Evolutionary conservation across 2,797 vertebrate species (phyloP).

Genomic region (Girardinus metallicus): DNA sequence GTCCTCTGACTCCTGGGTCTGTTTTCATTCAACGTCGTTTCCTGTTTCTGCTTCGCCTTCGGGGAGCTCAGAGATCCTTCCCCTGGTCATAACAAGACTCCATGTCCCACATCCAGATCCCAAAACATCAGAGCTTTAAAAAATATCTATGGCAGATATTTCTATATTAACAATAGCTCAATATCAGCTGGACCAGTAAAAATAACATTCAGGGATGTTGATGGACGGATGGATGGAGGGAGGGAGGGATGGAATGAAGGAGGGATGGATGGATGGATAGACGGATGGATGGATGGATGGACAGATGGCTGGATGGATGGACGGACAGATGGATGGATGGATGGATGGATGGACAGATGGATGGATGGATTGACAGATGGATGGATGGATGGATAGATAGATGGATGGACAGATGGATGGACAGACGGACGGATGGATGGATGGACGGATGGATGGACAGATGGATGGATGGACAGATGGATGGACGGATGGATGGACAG

Average conservation of each 20-base stretch:
- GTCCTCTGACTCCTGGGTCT: conserved; percentile 38
- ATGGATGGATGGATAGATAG: not conserved
- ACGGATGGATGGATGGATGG: no score
- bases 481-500: no score
- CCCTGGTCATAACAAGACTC: not conserved
- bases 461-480: no score
- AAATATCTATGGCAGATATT: not conserved
- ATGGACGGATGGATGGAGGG: not conserved
- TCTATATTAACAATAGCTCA: not conserved
- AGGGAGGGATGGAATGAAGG: no score
- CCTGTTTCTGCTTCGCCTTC: conserved; percentile 24
- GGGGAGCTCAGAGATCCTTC: not conserved
- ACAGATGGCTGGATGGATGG: no score
- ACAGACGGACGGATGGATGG: fast-evolving
- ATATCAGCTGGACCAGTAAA: not conserved
- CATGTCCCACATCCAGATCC: not conserved
- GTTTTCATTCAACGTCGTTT: conserved; percentile 15
- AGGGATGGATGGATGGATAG: no score
- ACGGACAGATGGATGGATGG: no score
- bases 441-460: not conserved
- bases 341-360: no score
- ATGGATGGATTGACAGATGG: no score
- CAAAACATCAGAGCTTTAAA: not conserved
- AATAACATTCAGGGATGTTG: not conserved
- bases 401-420: no score